Evolutionary conservation across 2,113 vertebrate species (phyloP).

Genomic region (Cnemophilus loriae): DNA sequence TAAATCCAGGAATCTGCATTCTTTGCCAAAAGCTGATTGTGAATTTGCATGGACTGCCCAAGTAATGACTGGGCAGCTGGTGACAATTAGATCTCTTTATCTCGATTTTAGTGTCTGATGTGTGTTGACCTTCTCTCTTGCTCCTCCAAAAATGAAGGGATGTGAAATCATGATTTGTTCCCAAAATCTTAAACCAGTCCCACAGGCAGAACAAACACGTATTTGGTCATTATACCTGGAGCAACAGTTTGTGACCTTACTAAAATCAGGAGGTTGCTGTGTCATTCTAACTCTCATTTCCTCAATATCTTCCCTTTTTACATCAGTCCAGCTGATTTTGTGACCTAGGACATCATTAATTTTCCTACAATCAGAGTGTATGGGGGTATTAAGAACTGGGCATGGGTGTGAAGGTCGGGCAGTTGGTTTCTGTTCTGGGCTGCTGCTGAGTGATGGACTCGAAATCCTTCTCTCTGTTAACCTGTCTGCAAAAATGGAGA

Average conservation of each 20-base stretch:
- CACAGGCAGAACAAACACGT: background rate
- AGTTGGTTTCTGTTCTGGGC: slow-evolving; percentile 11
- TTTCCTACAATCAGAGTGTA: background rate
- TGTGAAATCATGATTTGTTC: background rate
- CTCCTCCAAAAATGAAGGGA: background rate
- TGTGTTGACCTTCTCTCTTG: background rate
- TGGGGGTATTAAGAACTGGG: background rate
- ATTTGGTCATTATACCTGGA: background rate
- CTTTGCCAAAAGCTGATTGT: background rate
- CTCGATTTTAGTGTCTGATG: background rate
- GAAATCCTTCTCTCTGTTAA: slow-evolving; percentile 22
- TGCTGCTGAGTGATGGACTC: slow-evolving; percentile 27
- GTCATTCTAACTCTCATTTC: background rate
- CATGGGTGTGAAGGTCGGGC: background rate
- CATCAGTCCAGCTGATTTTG: background rate
- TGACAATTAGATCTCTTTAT: background rate
- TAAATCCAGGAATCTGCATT: background rate
- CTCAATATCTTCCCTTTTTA: background rate
- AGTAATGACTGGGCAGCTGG: background rate
- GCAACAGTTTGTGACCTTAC: background rate
- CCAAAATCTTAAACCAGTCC: background rate
- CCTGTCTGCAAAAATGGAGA: slow-evolving; percentile 37
- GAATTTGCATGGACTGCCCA: background rate
- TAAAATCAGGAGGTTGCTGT: background rate
- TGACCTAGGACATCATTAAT: background rate